Conservation (phyloP, 2,888 invertebrate species). For the Drosophila testacea region DNA sequence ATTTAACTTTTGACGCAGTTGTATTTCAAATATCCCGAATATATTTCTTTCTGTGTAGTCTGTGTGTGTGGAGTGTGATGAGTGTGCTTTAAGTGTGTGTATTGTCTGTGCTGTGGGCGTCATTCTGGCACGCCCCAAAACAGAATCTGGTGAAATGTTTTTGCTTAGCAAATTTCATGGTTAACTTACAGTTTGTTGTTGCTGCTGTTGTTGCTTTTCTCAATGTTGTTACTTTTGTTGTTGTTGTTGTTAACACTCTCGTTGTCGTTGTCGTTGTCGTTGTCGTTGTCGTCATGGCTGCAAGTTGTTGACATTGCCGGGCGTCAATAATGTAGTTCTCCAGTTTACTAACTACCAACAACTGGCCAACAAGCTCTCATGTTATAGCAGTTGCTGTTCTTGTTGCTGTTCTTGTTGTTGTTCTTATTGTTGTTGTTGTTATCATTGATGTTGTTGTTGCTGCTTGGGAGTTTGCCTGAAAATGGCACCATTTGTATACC, state of each 20-base stretch:
- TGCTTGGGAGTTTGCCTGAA: constrained; percentile 21
- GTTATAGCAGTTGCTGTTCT: constrained; percentile 14
- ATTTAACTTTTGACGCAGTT: too few species aligned
- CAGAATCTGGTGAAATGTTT: constrained; percentile 71
- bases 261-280: constrained; percentile 59
- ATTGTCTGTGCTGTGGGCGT: constrained; percentile 55
- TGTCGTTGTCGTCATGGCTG: constrained; percentile 71
- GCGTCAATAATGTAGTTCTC: constrained; percentile 72
- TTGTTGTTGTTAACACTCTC: constrained; percentile 46
- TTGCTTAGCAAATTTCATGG: constrained; percentile 77
- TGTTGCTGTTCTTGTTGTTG: background rate
- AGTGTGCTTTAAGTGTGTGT: constrained; percentile 13
- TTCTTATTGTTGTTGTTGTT: constrained; percentile 8
- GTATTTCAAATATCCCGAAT: too few species aligned
- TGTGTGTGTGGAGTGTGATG: constrained; percentile 24
- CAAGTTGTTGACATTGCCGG: constrained; percentile 81
- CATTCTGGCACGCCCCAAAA: constrained; percentile 51
- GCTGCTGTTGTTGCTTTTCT: constrained; percentile 27
- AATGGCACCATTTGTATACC: constrained; percentile 74
- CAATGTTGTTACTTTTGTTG: constrained; percentile 37
- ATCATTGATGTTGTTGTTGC: constrained; percentile 3
- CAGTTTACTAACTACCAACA: constrained; percentile 64
- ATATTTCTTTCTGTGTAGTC: background rate
- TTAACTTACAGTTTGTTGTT: constrained; percentile 52
- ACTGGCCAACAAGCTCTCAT: constrained; percentile 53